Conservation (phyloP, 1,140 invertebrate species). For the Prorops nasuta region DNA sequence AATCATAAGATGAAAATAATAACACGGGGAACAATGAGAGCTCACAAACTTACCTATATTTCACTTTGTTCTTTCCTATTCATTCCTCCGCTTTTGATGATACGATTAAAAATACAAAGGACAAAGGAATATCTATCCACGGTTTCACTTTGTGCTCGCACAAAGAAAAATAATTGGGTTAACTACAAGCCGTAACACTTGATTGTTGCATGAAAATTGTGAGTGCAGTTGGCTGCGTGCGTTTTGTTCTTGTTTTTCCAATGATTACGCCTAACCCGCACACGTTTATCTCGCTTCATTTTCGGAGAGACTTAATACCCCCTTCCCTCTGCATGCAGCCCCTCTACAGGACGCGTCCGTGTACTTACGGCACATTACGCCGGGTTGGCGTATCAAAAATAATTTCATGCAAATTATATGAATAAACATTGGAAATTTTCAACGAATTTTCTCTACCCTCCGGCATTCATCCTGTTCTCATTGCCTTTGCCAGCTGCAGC, state of each 20-base stretch:
- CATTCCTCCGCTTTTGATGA: too few species aligned
- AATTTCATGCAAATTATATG: conserved; percentile 50
- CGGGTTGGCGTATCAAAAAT: conserved; percentile 35
- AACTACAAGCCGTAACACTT: not conserved
- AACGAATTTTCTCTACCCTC: conserved; percentile 37
- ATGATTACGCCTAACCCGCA: conserved; percentile 1
- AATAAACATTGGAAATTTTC: conserved; percentile 48
- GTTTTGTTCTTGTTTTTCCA: not conserved
- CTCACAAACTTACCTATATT: conserved; percentile 22
- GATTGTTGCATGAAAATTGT: not conserved
- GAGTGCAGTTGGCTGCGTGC: not conserved
- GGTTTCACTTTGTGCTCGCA: not conserved
- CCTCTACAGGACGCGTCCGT: not conserved
- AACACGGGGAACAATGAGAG: conserved; percentile 6
- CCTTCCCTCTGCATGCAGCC: too few species aligned
- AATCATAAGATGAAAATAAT: too few species aligned
- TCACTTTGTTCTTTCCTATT: conserved; percentile 6
- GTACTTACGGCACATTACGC: conserved; percentile 2
- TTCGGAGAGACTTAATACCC: too few species aligned
- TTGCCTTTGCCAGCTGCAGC: conserved; percentile 15
- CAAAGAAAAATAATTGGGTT: not conserved
- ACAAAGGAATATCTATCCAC: too few species aligned
- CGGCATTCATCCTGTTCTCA: conserved; percentile 11
- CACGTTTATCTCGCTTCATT: not conserved
- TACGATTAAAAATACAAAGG: too few species aligned